Evolutionary conservation across 1,140 invertebrate species (phyloP).

Genomic region (Drosophila tsacasi): DNA sequence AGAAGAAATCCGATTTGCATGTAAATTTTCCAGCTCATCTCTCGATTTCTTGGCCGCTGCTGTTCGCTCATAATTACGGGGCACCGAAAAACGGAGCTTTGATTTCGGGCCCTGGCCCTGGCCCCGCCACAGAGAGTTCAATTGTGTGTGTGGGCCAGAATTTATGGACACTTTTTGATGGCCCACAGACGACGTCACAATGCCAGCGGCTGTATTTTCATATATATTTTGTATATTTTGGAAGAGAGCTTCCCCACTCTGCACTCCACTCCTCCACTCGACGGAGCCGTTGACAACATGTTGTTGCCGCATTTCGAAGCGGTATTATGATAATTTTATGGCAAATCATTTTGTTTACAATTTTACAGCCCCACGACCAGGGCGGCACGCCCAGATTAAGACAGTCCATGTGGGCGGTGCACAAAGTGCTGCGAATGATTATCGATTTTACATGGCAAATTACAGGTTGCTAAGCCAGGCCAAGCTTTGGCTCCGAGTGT

Average conservation of each 20-base stretch:
- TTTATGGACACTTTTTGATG: slow-evolving; percentile 77
- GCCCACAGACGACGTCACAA: slow-evolving; percentile 55
- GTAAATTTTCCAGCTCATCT: slow-evolving; percentile 62
- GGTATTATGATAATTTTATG: slow-evolving; percentile 83
- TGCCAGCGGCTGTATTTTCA: slow-evolving; percentile 58
- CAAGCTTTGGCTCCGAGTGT: slow-evolving; percentile 16
- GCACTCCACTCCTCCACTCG: background rate
- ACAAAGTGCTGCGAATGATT: slow-evolving; percentile 79
- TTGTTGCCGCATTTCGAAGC: slow-evolving; percentile 78
- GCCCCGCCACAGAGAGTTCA: slow-evolving; percentile 45
- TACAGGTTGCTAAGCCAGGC: slow-evolving; percentile 40
- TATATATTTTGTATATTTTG: slow-evolving; percentile 40
- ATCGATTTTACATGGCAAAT: slow-evolving; percentile 81
- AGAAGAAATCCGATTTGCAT: slow-evolving; percentile 68
- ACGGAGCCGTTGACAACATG: slow-evolving; percentile 78
- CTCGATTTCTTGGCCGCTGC: slow-evolving; percentile 32
- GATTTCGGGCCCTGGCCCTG: slow-evolving; percentile 9
- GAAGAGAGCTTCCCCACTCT: background rate
- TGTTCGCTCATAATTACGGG: slow-evolving; percentile 59
- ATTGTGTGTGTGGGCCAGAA: slow-evolving; percentile 75
- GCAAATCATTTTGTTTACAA: slow-evolving; percentile 83
- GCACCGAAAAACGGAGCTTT: slow-evolving; percentile 41
- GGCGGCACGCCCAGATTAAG: slow-evolving; percentile 45
- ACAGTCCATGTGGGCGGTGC: slow-evolving; percentile 56
- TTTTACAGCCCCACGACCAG: slow-evolving; percentile 56